These are phyloP conservation scores for Trypoxylus dichotomus DNA, from an alignment of 1,140 invertebrate species.

Conservation along the genomic window DNA sequence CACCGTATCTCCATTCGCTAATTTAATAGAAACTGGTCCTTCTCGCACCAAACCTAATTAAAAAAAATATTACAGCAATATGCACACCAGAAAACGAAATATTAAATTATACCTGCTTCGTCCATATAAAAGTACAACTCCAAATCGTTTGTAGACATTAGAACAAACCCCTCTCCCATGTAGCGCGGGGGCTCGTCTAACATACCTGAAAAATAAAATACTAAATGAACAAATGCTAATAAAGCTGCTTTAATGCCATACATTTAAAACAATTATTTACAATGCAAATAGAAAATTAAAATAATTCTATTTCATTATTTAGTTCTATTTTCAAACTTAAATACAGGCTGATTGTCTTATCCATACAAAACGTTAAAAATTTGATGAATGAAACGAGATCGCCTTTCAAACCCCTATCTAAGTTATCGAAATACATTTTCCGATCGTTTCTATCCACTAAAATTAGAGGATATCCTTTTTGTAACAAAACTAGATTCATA, in stretches of 20 bases:
- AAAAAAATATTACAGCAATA: neutral
- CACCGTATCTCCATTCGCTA: slow-evolving; percentile 91
- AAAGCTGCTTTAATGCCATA: no score
- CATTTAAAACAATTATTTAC: no score
- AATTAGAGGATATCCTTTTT: slow-evolving; percentile 22
- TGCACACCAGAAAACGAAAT: no score
- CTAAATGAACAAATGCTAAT: neutral
- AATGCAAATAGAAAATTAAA: neutral
- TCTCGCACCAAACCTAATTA: slow-evolving; percentile 77
- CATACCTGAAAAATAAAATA: slow-evolving; percentile 58
- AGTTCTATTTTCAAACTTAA: neutral
- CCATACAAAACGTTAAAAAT: neutral
- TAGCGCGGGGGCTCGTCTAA: slow-evolving; percentile 93
- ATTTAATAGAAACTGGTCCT: slow-evolving; percentile 84
- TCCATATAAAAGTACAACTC: slow-evolving; percentile 97
- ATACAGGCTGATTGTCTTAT: neutral
- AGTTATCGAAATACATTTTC: neutral
- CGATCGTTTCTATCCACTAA: neutral
- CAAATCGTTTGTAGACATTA: slow-evolving; percentile 93
- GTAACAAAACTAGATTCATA: slow-evolving; percentile 20
- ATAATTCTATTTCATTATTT: neutral
- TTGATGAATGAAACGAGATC: neutral
- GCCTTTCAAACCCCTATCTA: neutral
- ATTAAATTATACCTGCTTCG: slow-evolving; percentile 67
- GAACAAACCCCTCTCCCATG: slow-evolving; percentile 98